Evolutionary conservation across 2,797 vertebrate genomes (phyloP).

Genomic region (Smutsia temminckii): DNA sequence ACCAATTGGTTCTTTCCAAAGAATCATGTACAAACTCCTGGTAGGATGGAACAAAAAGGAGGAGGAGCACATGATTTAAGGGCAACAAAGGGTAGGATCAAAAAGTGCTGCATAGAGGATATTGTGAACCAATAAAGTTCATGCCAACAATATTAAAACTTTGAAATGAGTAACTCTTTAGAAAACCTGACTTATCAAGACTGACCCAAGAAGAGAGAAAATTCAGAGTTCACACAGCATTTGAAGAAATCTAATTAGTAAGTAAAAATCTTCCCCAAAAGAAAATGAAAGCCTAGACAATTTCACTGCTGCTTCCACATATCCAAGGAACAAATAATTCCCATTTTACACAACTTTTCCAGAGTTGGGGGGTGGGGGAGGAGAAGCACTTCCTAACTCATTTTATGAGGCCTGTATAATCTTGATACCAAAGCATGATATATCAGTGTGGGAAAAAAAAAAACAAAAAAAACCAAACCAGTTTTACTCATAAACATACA

Average conservation of each 20-base stretch:
- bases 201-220: neutral
- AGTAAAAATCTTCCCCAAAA: neutral
- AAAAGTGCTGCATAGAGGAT: neutral
- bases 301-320: constrained; percentile 4
- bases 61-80: neutral
- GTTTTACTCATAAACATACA: neutral
- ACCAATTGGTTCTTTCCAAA: constrained; percentile 9
- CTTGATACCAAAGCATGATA: neutral
- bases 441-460: neutral
- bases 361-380: neutral
- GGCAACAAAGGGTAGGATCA: neutral
- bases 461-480: neutral
- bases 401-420: neutral
- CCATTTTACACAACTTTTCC: neutral
- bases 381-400: neutral
- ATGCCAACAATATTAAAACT: neutral
- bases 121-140: neutral
- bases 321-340: constrained; percentile 13
- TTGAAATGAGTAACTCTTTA: neutral
- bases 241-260: constrained; percentile 5
- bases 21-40: neutral
- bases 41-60: neutral
- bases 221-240: neutral
- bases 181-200: neutral
- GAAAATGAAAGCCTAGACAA: neutral